Conservation (phyloP, 2,888 invertebrate species). For the Formica aserva region DNA sequence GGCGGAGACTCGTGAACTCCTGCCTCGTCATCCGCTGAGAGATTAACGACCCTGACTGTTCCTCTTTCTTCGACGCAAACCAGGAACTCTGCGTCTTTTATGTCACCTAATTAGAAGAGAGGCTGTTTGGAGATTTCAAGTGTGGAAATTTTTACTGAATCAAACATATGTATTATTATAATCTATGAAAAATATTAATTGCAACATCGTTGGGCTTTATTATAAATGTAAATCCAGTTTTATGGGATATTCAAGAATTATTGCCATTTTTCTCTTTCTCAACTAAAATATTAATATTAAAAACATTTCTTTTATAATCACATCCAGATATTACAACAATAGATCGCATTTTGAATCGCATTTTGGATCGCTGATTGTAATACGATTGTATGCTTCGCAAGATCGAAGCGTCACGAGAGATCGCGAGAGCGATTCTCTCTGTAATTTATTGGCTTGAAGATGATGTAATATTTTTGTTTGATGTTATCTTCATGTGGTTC, state of each 20-base stretch:
- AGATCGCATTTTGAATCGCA: background rate
- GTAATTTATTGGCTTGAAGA: background rate
- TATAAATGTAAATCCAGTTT: background rate
- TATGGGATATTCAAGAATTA: background rate
- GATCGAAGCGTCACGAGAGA: background rate
- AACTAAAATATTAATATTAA: background rate
- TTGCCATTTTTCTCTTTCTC: background rate
- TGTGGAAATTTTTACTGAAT: conserved; percentile 5
- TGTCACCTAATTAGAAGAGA: conserved; percentile 44
- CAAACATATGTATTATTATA: background rate
- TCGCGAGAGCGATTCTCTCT: background rate
- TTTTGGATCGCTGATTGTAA: too few species aligned
- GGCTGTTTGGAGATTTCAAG: background rate
- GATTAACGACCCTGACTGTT: conserved; percentile 79
- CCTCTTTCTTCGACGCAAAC: conserved; percentile 70
- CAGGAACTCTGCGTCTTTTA: conserved; percentile 70
- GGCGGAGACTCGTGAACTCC: conserved; percentile 65
- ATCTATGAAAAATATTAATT: background rate
- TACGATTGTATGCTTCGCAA: background rate
- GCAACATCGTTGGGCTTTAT: too few species aligned
- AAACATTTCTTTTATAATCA: background rate
- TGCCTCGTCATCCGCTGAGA: conserved; percentile 75
- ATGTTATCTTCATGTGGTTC: too few species aligned
- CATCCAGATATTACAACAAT: background rate
- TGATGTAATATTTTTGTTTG: background rate